Evolutionary conservation across 2,888 invertebrate genomes (phyloP), one percentile per base, ranked within the genome.

Genomic region (Chorisops tibialis): DNA sequence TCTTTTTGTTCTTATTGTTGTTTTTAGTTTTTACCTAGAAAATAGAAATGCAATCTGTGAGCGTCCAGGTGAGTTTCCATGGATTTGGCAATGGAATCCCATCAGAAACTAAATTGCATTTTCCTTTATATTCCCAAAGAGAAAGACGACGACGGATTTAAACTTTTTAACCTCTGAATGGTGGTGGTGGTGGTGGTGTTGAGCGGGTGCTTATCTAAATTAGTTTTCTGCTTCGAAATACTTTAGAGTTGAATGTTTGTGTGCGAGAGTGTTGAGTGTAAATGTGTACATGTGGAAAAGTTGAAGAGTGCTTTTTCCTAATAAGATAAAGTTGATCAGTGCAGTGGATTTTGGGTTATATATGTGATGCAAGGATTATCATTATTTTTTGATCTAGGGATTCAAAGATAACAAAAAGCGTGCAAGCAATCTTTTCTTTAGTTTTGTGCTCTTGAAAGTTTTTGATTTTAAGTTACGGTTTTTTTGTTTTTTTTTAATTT

Each of bases 191-290:
- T 5, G 30, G 7, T 56, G 12, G 30, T 43, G 18, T 30, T 30
- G 30, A 56, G 43, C 16, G 56, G 35, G 45, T 43, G 56, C 56
- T 56, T 56, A 56, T 56, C 56, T 56, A 56, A 56, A 56, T 56
- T 56, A 56, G 56, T 56, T 56, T 56, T 56, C 45, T 56, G 43
- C 30, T 56, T 43, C 43, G 18, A 56, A 43, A 45, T 56, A 45
- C 45, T 43, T 43, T 56, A 24, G 11, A 11, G 19, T 30, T 5
- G 30, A 30, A n/a, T n/a, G n/a, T n/a, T n/a, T n/a, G n/a, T n/a
- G n/a, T 30, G 3, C 7, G 30, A 9, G 30, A 30, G 30, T 30
- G 5, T 24, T 30, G 5, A 7, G 47, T 21, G 5, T 19, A 9
- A 4, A 11, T n/a, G n/a, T 16, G n/a, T 22, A 35, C 12, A 2